Conservation (phyloP, 2,888 invertebrate species). For the Gryllus longicercus region DNA sequence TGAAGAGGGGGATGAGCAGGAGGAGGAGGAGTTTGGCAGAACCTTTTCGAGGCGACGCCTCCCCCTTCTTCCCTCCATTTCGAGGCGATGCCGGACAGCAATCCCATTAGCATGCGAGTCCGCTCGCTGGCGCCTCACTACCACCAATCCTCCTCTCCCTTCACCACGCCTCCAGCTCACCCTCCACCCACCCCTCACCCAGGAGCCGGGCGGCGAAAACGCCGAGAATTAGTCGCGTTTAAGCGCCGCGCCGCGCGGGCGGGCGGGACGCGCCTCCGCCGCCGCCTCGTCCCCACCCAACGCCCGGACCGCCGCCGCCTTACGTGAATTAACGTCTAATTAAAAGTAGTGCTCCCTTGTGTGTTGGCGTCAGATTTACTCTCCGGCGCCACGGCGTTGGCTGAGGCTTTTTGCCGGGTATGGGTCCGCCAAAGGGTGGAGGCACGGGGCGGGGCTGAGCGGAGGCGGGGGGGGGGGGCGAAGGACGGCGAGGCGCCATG, state of each 20-base stretch:
- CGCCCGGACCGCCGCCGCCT: background rate
- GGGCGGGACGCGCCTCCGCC: too few relatives aligned
- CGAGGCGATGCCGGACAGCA: background rate
- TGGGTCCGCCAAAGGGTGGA: constrained; percentile 6
- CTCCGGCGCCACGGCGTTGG: background rate
- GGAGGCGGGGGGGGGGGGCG: background rate
- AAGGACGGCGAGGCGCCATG: too few relatives aligned
- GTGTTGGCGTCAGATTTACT: constrained; percentile 17
- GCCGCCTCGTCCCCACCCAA: too few relatives aligned
- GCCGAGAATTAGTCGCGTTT: constrained; percentile 17
- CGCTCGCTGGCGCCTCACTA: background rate
- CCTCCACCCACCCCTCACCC: background rate
- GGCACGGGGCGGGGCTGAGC: background rate
- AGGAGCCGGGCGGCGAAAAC: background rate
- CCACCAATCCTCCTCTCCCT: background rate
- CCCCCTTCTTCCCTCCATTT: background rate
- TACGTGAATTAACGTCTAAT: constrained; percentile 17
- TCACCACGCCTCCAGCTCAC: background rate
- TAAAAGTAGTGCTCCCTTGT: constrained; percentile 17
- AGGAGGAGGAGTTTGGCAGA: background rate
- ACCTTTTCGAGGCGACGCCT: too few relatives aligned
- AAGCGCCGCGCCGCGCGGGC: background rate
- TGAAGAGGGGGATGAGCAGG: background rate
- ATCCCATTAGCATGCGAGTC: constrained; percentile 23
- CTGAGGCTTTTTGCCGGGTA: background rate